These are phyloP conservation scores for Bombylius major DNA, from an alignment of 2,888 invertebrate genomes.

Conservation along the genomic window DNA sequence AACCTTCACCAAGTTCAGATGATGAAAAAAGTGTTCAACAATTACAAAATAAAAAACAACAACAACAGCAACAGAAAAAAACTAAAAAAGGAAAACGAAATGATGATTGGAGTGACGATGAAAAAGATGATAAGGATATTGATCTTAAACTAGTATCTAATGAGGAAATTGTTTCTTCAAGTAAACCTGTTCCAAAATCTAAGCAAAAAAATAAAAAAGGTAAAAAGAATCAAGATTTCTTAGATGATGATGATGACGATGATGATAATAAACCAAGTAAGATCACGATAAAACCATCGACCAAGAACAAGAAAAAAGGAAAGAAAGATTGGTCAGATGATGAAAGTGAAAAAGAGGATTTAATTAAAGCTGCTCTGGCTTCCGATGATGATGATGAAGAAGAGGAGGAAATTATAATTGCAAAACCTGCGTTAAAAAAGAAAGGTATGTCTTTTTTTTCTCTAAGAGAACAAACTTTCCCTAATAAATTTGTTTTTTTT, in stretches of 20 bases:
- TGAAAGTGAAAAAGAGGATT: neutral
- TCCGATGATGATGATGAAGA: conserved; percentile 21
- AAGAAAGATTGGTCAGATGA: conserved; percentile 13
- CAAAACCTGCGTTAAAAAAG: conserved; percentile 35
- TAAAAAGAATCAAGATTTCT: conserved; percentile 27
- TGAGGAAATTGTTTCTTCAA: neutral
- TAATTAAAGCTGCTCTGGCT: neutral
- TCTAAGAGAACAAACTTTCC: too few species aligned
- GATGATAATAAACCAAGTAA: too few species aligned
- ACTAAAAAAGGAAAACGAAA: conserved; percentile 11
- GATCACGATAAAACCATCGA: too few species aligned
- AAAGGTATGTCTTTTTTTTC: conserved; percentile 28
- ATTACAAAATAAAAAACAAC: neutral
- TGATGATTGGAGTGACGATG: conserved; percentile 18
- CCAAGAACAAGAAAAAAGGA: conserved; percentile 12
- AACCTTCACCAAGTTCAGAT: neutral
- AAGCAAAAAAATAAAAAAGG: conserved; percentile 14
- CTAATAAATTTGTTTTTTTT: neutral
- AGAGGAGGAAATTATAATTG: conserved; percentile 28
- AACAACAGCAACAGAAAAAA: conserved; percentile 15
- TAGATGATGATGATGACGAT: conserved; percentile 24
- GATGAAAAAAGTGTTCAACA: too few species aligned
- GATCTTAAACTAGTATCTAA: neutral
- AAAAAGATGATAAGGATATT: conserved; percentile 27
- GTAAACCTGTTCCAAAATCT: neutral